These are phyloP conservation scores for Sebastes iracundus DNA, from an alignment of 2,797 vertebrate genomes.

Conservation along the genomic window DNA sequence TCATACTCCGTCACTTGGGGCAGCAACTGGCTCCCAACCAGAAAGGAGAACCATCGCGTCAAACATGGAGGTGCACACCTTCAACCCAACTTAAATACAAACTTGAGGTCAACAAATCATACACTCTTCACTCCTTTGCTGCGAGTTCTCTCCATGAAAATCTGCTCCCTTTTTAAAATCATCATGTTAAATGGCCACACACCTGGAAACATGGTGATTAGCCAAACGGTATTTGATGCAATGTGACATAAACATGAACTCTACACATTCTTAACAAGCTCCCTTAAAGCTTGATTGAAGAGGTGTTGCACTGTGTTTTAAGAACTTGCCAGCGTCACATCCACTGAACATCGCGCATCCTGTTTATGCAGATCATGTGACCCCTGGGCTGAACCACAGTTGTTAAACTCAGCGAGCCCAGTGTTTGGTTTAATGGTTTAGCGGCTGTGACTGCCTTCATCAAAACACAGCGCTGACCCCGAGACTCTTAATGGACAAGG, in stretches of 20 bases:
- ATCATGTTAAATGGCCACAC: too few species aligned
- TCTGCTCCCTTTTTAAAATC: too few species aligned
- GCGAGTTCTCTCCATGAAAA: too few species aligned
- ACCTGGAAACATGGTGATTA: background rate
- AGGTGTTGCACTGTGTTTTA: background rate
- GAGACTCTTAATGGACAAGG: background rate
- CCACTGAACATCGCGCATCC: background rate
- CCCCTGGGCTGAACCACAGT: background rate
- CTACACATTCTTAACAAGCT: background rate
- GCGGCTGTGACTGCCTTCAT: background rate
- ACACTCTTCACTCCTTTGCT: too few species aligned
- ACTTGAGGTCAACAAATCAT: too few species aligned
- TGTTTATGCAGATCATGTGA: background rate
- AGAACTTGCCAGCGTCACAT: background rate
- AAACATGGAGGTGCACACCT: background rate
- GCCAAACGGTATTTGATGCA: background rate
- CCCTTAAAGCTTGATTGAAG: background rate
- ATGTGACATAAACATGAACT: background rate
- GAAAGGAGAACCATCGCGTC: too few species aligned
- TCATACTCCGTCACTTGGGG: too few species aligned
- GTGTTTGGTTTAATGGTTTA: conserved; percentile 1
- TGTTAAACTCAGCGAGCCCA: background rate
- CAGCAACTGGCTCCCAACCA: background rate
- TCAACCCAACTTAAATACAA: background rate
- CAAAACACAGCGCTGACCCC: background rate